Evolutionary conservation across 2,113 vertebrate species (phyloP).

Genomic region (Climacteris rufus): DNA sequence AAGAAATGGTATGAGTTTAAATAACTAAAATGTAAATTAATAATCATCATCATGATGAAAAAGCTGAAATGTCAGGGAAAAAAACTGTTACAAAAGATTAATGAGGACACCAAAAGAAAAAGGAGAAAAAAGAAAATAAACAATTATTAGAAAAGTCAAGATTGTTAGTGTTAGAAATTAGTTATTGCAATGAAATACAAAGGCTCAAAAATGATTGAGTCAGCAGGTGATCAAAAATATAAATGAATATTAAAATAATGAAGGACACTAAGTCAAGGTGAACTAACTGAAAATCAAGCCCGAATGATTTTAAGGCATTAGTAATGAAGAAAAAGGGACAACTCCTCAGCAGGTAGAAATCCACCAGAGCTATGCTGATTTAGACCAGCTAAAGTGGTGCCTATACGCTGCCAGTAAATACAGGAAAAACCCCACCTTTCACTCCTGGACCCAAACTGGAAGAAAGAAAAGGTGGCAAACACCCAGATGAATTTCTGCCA

Average conservation of each 20-base stretch:
- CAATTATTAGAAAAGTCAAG: constrained; percentile 38
- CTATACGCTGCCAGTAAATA: not conserved
- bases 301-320: constrained; percentile 49
- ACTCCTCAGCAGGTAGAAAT: constrained; percentile 49
- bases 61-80: not conserved
- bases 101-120: constrained; percentile 31
- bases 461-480: not conserved
- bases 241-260: constrained; percentile 61
- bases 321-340: constrained; percentile 23
- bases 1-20: constrained; percentile 15
- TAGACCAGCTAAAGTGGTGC: not conserved
- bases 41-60: not conserved
- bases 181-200: constrained; percentile 20
- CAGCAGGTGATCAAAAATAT: constrained; percentile 56
- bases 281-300: constrained; percentile 56
- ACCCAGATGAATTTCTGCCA: not conserved
- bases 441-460: not conserved
- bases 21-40: constrained; percentile 42
- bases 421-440: not conserved
- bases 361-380: not conserved
- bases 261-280: constrained; percentile 63
- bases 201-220: constrained; percentile 43
- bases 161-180: constrained; percentile 28
- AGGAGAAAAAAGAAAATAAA: constrained; percentile 22
- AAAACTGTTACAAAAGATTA: not conserved